Percentiles rank a stretch among this genome's conserved stretches.
phyloP scores from a whole-genome alignment of 2,888 invertebrate species.

The Lasioglossum morio region DNA sequence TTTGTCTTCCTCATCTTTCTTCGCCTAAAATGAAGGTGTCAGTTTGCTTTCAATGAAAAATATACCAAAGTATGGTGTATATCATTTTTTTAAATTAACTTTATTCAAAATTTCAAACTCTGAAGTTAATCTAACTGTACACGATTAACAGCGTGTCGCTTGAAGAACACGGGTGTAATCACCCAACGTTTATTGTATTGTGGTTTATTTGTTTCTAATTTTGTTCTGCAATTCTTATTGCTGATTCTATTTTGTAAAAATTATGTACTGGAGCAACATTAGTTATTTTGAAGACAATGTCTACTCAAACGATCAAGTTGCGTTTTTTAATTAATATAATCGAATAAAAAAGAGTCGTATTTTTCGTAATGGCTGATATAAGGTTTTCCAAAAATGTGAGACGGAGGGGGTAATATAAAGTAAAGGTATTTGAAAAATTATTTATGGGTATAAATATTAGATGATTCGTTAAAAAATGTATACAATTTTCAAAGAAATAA shows the following conservation, averaged over 20 bases:
- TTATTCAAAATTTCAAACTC: not conserved
- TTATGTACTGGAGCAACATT: not conserved
- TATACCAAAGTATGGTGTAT: not conserved
- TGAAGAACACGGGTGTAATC: not conserved
- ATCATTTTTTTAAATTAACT: not conserved
- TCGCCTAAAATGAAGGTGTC: constrained; percentile 80
- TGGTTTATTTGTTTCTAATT: not conserved
- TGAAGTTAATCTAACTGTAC: not conserved
- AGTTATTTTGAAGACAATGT: not conserved
- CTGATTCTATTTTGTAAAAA: not conserved
- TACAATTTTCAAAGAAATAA: not conserved
- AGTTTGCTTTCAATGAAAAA: not conserved
- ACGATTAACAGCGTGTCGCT: not conserved
- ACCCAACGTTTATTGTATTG: not conserved
- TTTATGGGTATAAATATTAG: not conserved
- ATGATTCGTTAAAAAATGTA: not conserved
- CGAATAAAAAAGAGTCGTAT: not conserved
- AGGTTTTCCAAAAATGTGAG: not conserved
- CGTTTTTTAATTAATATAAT: not conserved
- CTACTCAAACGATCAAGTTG: not conserved
- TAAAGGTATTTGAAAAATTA: not conserved
- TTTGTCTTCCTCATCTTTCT: constrained; percentile 87
- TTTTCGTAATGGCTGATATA: not conserved
- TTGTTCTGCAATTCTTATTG: not conserved
- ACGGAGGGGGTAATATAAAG: not conserved